Evolutionary conservation across 2,113 vertebrate species (phyloP).

Genomic region (Eubucco bourcierii): DNA sequence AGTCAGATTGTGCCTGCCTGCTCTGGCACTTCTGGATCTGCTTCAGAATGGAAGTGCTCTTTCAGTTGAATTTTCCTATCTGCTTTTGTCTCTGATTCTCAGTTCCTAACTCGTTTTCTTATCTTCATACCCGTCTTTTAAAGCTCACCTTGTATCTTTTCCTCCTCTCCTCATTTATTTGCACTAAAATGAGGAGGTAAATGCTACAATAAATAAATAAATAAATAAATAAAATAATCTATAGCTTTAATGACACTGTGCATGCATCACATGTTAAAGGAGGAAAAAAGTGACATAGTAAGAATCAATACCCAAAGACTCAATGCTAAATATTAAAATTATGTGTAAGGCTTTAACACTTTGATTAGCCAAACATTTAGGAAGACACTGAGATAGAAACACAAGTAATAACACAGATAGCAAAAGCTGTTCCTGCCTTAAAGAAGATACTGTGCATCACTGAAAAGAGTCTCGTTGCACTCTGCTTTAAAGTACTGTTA

Average conservation of each 20-base stretch:
- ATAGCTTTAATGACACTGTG: background rate
- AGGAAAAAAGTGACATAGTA: rapidly evolving
- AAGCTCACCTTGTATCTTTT: background rate
- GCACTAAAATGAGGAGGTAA: background rate
- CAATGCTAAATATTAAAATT: background rate
- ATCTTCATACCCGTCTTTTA: background rate
- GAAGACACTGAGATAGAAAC: background rate
- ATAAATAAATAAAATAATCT: background rate
- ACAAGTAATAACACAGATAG: background rate
- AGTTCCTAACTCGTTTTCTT: background rate
- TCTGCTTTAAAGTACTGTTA: background rate
- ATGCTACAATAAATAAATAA: no score
- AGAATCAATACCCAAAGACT: background rate
- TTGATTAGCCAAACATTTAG: background rate
- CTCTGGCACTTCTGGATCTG: background rate
- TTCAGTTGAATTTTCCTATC: background rate
- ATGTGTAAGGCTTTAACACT: background rate
- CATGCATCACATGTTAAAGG: background rate
- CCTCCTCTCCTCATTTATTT: background rate
- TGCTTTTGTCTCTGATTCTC: background rate
- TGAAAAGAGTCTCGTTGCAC: background rate
- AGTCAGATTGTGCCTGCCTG: background rate
- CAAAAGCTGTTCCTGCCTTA: background rate
- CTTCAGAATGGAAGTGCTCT: background rate
- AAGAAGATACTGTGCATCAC: background rate